Base-by-base conservation (phyloP, 1,140 invertebrate species). In the Penaeus indicus region DNA sequence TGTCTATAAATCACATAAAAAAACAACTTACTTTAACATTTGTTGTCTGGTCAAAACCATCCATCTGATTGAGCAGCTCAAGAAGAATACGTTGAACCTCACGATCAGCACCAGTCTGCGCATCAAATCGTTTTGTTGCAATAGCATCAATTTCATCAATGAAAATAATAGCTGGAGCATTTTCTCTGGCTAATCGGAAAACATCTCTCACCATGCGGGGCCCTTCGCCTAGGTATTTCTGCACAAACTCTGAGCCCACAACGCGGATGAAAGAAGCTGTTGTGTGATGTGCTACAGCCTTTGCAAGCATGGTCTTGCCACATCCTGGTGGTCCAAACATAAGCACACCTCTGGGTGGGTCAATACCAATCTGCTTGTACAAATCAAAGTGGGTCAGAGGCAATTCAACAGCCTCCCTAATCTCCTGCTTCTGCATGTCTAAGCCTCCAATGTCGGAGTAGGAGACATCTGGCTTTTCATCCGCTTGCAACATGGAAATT, bases 381-480 rank as follows among this genome's bases (percentile, higher is more conserved):
- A 99, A 94, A 93, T 99, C 98, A 92, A 99, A 99, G 93, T 99
- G 98, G 77, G 98, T 99, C 1, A 99, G 93, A 7, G 99, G 99
- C 85, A 99, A 93, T 93, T 99, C 99, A 0, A 99, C 99, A 78
- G 99, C 99, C 94, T 99, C 99, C 81, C 98, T 94, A 89, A 99
- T 99, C 93, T 99, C 99, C 93, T 99, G 99, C 92, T 99, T 99
- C 93, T 99, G 99, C 94, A 99, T 99, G 92, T 99, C 98, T 96
- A 99, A 97, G 69, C 99, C 99, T 93, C 99, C 99, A 93, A 99
- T 99, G 92, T 99, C 99, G 38, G 96, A 95, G 92, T 99, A 99
- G 78, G 95, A 95, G 22, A 99, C 97, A 94, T 99, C 98, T 5
- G 99, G 99, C 92, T 99, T 99, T 93, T 99, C 98, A 95, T 99